Evolutionary conservation across 2,113 vertebrate genomes (phyloP).

Genomic region (Spheniscus mendiculus): DNA sequence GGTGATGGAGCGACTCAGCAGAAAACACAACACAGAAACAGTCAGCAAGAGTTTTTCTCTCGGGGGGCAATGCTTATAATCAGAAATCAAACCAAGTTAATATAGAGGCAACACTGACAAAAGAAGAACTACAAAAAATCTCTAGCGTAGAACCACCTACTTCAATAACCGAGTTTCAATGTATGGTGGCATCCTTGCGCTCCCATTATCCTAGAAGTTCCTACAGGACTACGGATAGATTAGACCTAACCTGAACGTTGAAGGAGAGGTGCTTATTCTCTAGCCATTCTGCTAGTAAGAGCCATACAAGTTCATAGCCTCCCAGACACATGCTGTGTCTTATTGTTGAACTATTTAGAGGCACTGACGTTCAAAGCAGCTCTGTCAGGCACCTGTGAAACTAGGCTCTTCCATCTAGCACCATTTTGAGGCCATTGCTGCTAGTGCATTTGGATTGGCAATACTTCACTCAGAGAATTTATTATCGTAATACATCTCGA

Average conservation of each 20-base stretch:
- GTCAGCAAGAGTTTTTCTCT: not conserved
- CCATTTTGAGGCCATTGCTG: not conserved
- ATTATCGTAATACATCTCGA: not conserved
- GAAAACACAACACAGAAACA: not conserved
- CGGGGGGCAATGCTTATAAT: not conserved
- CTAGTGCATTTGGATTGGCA: not conserved
- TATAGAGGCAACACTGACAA: not conserved
- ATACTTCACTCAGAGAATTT: not conserved
- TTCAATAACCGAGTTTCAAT: not conserved
- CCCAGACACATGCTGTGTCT: not conserved
- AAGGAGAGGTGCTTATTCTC: not conserved
- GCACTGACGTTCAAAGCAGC: not conserved
- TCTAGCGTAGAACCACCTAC: not conserved
- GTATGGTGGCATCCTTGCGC: not conserved
- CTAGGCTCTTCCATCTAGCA: not conserved
- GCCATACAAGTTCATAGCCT: not conserved
- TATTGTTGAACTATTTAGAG: not conserved
- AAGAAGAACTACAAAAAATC: not conserved
- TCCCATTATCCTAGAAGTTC: not conserved
- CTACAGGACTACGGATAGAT: not conserved
- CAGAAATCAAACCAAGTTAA: conserved; percentile 18
- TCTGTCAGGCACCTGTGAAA: not conserved
- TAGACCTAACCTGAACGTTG: not conserved
- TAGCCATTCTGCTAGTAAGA: not conserved
- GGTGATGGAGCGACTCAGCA: rapidly evolving